phyloP scores from a whole-genome alignment of 30 jellyfish, hydroid and myxozoan genomes.

The Aurelia sp. region DNA sequence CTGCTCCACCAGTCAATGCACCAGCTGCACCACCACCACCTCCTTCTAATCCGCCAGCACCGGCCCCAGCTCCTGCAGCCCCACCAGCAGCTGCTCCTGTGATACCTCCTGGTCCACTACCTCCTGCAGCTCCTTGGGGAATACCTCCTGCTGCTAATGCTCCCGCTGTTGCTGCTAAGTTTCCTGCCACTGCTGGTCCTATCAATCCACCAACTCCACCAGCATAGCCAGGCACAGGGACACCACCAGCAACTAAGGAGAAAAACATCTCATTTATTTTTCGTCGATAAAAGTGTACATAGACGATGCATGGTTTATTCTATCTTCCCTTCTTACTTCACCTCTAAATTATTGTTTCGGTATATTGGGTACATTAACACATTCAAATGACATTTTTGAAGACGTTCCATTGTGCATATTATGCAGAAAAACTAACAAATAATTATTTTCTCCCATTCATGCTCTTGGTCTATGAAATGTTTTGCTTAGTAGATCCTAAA shows the following conservation, averaged over 20 bases:
- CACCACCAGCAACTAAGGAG: slow-evolving; percentile 67
- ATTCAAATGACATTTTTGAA: no score
- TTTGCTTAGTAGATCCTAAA: no score
- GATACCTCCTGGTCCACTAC: slow-evolving; percentile 77
- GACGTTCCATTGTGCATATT: no score
- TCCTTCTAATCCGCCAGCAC: slow-evolving; percentile 71
- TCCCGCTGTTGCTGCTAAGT: slow-evolving; percentile 73
- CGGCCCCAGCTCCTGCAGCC: slow-evolving; percentile 87
- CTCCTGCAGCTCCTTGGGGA: slow-evolving; percentile 72
- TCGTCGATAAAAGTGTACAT: no score
- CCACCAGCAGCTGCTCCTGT: slow-evolving; percentile 86
- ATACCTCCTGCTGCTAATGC: slow-evolving; percentile 73
- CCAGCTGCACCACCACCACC: slow-evolving; percentile 87
- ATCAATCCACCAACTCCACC: slow-evolving; percentile 78
- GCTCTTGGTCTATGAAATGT: no score
- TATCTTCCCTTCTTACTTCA: no score
- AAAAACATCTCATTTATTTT: no score
- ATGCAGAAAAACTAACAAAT: no score
- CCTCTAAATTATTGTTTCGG: no score
- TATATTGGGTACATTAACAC: no score
- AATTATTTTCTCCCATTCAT: no score
- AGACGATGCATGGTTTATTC: no score
- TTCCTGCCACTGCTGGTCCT: slow-evolving; percentile 67
- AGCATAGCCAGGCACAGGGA: slow-evolving; percentile 70
- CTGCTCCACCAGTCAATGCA: slow-evolving; percentile 72